Evolutionary conservation across 2,113 vertebrate species (phyloP).

Genomic region (Chaenocephalus aceratus): DNA sequence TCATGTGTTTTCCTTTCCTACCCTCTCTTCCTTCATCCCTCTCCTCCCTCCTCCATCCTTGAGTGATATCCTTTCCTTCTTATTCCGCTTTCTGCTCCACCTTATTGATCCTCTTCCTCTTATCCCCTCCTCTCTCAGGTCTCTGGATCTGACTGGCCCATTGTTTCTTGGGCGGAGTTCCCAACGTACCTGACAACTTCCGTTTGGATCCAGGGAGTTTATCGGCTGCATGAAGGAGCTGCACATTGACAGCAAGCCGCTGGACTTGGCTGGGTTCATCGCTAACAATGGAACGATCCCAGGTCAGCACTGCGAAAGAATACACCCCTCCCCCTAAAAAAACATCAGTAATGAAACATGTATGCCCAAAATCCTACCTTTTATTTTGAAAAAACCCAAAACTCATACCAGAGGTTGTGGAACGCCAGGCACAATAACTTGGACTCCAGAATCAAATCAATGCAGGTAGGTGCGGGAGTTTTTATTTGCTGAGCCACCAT

Average conservation of each 20-base stretch:
- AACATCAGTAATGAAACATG: neutral
- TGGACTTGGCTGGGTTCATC: slow-evolving; percentile 94
- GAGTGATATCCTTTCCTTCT: slow-evolving; percentile 24
- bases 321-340: neutral
- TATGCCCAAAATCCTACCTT: neutral
- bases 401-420: too few species aligned
- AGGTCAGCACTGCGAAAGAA: slow-evolving; percentile 80
- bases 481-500: too few species aligned
- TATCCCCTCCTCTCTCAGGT: slow-evolving; percentile 81
- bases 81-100: slow-evolving; percentile 15
- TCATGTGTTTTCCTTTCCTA: slow-evolving; percentile 24
- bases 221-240: slow-evolving; percentile 97
- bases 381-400: neutral
- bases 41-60: slow-evolving; percentile 6
- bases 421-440: too few species aligned
- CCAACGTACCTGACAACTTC: slow-evolving; percentile 97
- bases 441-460: too few species aligned
- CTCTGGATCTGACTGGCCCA: slow-evolving; percentile 96
- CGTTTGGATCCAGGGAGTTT: slow-evolving; percentile 92
- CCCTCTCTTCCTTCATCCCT: neutral
- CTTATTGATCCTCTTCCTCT: slow-evolving; percentile 37
- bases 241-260: slow-evolving; percentile 91
- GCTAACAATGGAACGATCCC: slow-evolving; percentile 95
- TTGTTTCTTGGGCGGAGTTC: slow-evolving; percentile 97
- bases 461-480: too few species aligned